phyloP scores from a whole-genome alignment of 1,140 invertebrate genomes.

The Drosophila lini region DNA sequence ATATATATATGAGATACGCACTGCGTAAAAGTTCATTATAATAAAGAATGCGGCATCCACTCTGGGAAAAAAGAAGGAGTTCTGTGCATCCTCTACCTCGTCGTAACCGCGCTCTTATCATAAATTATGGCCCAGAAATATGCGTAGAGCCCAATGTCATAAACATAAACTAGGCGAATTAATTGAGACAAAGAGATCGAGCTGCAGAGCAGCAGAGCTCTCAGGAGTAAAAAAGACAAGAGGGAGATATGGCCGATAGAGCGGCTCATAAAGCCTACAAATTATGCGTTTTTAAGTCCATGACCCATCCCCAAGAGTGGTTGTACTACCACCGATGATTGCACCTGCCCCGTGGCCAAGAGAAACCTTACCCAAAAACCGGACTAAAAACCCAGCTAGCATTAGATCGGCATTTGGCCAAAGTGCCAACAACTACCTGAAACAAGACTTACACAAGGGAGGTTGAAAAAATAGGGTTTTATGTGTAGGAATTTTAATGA shows the following conservation, averaged over 20 bases:
- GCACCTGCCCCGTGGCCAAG: slow-evolving; percentile 57
- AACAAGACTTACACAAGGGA: background rate
- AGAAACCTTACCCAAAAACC: slow-evolving; percentile 13
- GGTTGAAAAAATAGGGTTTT: slow-evolving; percentile 2
- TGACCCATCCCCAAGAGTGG: slow-evolving; percentile 44
- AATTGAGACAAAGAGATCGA: slow-evolving; percentile 62
- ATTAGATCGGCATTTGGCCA: slow-evolving; percentile 72
- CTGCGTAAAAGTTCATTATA: slow-evolving; percentile 77
- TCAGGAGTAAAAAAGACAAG: background rate
- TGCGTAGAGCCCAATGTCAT: slow-evolving; percentile 61
- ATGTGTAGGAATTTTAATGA: background rate
- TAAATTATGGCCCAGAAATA: slow-evolving; percentile 72
- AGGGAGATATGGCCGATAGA: slow-evolving; percentile 23
- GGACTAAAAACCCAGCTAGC: slow-evolving; percentile 20
- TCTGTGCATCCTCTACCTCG: slow-evolving; percentile 14
- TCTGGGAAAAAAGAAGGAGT: slow-evolving; percentile 19
- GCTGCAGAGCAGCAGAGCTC: background rate
- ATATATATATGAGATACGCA: slow-evolving; percentile 75
- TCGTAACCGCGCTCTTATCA: slow-evolving; percentile 52
- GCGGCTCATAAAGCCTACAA: slow-evolving; percentile 71
- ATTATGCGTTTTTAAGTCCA: slow-evolving; percentile 75
- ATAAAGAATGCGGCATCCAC: slow-evolving; percentile 44
- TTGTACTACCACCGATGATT: slow-evolving; percentile 26
- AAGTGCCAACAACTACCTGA: slow-evolving; percentile 44
- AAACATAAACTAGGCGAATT: slow-evolving; percentile 82